Evolutionary conservation across 2,888 invertebrate genomes (phyloP).

Genomic region (Melikaiella ostensackeni): DNA sequence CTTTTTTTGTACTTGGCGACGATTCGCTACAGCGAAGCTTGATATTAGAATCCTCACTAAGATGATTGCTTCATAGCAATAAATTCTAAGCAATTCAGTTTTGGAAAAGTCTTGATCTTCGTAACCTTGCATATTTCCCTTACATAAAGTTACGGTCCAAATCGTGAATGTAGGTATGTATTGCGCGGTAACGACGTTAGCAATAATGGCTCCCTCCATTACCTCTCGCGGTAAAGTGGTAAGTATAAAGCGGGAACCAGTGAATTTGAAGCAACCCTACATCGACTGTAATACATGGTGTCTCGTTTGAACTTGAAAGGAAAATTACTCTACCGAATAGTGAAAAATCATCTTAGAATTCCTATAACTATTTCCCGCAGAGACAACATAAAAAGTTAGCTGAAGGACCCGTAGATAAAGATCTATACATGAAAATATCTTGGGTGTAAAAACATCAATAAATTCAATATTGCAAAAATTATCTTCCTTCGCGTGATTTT

Average conservation of each 20-base stretch:
- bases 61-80: not conserved
- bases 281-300: not conserved
- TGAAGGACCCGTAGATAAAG: not conserved
- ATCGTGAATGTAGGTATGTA: not conserved
- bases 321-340: not conserved
- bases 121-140: not conserved
- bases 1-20: no score
- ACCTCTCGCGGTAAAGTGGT: slow-evolving; percentile 20
- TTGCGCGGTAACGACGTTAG: not conserved
- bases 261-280: slow-evolving; percentile 20
- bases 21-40: no score
- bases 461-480: not conserved
- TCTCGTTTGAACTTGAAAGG: not conserved
- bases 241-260: slow-evolving; percentile 28
- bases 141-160: not conserved
- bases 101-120: slow-evolving; percentile 1
- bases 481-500: not conserved
- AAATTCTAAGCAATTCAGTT: slow-evolving; percentile 10
- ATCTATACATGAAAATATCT: not conserved
- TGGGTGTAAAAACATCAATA: not conserved
- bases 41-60: no score
- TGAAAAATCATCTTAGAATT: not conserved
- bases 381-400: not conserved
- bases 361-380: not conserved
- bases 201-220: slow-evolving; percentile 3